Conservation (phyloP, 53 echinoderm and acorn worm genomes). For the Arbacia lixula region DNA sequence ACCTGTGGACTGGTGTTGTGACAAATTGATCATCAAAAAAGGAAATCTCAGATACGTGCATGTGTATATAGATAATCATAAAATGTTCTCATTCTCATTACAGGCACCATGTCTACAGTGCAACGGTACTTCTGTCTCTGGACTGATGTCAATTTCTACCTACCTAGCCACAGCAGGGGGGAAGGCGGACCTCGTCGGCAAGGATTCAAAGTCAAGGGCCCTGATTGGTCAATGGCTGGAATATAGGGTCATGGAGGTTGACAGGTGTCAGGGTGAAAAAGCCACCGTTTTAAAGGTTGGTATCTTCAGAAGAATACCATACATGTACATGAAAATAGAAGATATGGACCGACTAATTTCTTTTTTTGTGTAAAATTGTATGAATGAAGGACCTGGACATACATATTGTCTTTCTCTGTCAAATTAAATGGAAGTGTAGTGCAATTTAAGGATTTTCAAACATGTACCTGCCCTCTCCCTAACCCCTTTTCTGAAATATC, state of each 20-base stretch:
- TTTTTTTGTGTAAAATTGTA: too few species aligned
- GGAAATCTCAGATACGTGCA: too few species aligned
- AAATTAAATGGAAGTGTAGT: too few species aligned
- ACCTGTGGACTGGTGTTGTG: too few species aligned
- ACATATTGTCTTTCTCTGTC: too few species aligned
- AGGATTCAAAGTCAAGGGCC: slow-evolving; percentile 56
- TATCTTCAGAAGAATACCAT: not conserved
- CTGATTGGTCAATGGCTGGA: slow-evolving; percentile 91
- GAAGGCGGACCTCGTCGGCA: slow-evolving; percentile 60
- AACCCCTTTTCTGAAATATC: too few species aligned
- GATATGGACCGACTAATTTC: too few species aligned
- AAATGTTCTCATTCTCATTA: not conserved
- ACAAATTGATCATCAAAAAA: too few species aligned
- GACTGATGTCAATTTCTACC: slow-evolving; percentile 70
- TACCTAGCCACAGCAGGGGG: slow-evolving; percentile 73
- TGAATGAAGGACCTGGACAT: too few species aligned
- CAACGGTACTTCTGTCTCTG: slow-evolving; percentile 79
- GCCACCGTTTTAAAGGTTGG: slow-evolving; percentile 80
- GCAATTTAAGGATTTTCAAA: too few species aligned
- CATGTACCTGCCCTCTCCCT: too few species aligned
- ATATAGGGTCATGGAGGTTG: slow-evolving; percentile 91
- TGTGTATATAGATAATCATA: too few species aligned
- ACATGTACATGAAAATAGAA: not conserved
- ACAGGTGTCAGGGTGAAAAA: slow-evolving; percentile 84
- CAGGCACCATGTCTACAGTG: slow-evolving; percentile 70